Percentiles rank a stretch among this genome's conserved stretches.
These are phyloP conservation scores for Catharus bicknelli DNA, from an alignment of 2,113 vertebrate genomes.

Conservation along the genomic window DNA sequence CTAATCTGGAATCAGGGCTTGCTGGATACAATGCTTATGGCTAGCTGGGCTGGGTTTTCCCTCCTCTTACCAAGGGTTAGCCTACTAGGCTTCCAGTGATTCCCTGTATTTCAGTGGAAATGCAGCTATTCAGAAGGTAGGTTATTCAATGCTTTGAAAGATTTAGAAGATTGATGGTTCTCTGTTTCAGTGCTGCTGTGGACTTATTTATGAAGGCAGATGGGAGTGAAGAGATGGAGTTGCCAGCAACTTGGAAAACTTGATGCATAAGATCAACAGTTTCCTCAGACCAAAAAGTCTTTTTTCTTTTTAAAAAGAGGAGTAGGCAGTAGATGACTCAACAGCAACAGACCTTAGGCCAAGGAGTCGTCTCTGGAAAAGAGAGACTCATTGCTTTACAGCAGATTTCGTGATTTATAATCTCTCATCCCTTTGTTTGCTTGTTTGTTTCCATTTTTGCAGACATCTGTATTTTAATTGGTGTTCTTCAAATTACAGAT, in stretches of 20 bases:
- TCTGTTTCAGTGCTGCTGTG: constrained; percentile 2
- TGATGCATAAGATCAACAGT: neutral
- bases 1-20: neutral
- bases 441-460: constrained; percentile 53
- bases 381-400: constrained; percentile 9
- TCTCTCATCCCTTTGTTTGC: constrained; percentile 57
- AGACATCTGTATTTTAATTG: constrained; percentile 47
- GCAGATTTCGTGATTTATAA: constrained; percentile 57
- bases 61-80: neutral
- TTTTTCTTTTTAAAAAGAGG: neutral
- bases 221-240: neutral
- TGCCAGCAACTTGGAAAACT: constrained; percentile 38
- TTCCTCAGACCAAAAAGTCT: neutral
- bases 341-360: constrained; percentile 23
- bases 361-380: constrained; percentile 29
- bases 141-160: neutral
- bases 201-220: neutral
- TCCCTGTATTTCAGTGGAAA: neutral
- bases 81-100: neutral
- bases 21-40: neutral
- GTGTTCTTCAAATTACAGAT: neutral
- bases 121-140: constrained; percentile 14
- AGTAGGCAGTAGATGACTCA: constrained; percentile 32
- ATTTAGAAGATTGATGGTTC: neutral
- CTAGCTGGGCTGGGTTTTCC: neutral